Conservation (phyloP, 2,888 invertebrate species). For the Cyrtodaria siliqua region DNA sequence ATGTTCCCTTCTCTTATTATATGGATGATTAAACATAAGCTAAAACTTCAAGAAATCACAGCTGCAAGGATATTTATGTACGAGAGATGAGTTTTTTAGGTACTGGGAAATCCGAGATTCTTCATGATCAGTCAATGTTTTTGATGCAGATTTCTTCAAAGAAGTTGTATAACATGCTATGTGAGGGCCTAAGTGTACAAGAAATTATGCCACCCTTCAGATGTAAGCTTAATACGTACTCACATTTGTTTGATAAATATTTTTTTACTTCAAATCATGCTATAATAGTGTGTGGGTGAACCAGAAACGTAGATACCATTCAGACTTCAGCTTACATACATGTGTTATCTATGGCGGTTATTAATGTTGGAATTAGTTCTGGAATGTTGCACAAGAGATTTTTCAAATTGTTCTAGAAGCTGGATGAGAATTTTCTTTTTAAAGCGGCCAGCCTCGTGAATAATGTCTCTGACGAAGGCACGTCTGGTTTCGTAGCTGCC, state of each 20-base stretch:
- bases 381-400: conserved; percentile 66
- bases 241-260: too few species aligned
- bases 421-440: conserved; percentile 77
- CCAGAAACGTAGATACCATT: background rate
- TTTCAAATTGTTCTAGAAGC: conserved; percentile 76
- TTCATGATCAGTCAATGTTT: too few species aligned
- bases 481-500: conserved; percentile 76
- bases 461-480: conserved; percentile 79
- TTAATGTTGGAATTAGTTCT: conserved; percentile 10
- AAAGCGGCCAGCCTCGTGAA: conserved; percentile 82
- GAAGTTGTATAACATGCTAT: too few species aligned
- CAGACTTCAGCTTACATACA: background rate
- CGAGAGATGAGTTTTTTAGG: too few species aligned
- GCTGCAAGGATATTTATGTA: too few species aligned
- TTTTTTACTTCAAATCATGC: too few species aligned
- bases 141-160: too few species aligned
- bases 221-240: too few species aligned
- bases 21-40: too few species aligned
- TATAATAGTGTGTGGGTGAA: background rate
- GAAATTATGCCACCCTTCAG: background rate
- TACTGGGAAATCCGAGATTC: too few species aligned
- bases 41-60: too few species aligned
- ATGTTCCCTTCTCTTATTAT: too few species aligned
- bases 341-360: conserved; percentile 28
- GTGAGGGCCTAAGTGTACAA: background rate